These are phyloP conservation scores for Brevimyrus niger DNA, from an alignment of 2,113 vertebrate species.

Conservation along the genomic window DNA sequence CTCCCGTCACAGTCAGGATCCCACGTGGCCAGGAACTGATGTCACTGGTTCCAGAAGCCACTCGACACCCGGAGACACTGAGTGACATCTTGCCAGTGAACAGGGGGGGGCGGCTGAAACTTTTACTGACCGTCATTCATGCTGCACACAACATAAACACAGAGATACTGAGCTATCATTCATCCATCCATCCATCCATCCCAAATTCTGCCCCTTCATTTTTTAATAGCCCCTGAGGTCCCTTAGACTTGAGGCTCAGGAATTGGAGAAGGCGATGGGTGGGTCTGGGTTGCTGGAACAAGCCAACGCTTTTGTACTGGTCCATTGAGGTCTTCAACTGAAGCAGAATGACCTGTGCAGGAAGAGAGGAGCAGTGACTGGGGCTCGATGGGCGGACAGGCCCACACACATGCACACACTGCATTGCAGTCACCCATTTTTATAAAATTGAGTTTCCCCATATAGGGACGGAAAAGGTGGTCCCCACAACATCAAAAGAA, in stretches of 20 bases:
- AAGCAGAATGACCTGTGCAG: neutral
- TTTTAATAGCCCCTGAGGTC: neutral
- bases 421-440: neutral
- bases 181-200: neutral
- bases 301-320: neutral
- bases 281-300: neutral
- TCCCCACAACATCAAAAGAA: neutral
- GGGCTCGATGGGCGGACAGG: neutral
- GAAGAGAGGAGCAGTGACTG: neutral
- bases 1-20: neutral
- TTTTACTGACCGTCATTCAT: neutral
- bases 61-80: neutral
- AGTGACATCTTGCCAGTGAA: neutral
- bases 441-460: neutral
- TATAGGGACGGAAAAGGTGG: neutral
- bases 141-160: neutral
- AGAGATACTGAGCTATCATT: neutral
- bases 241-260: neutral
- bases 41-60: neutral
- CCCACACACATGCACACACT: neutral
- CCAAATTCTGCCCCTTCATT: neutral
- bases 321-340: constrained; percentile 2
- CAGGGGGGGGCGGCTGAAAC: neutral
- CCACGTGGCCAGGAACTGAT: neutral
- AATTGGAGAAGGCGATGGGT: neutral